Conservation (phyloP, 37 sponge, comb jelly and placozoan genomes). For the Cliona cf. orientalis region DNA sequence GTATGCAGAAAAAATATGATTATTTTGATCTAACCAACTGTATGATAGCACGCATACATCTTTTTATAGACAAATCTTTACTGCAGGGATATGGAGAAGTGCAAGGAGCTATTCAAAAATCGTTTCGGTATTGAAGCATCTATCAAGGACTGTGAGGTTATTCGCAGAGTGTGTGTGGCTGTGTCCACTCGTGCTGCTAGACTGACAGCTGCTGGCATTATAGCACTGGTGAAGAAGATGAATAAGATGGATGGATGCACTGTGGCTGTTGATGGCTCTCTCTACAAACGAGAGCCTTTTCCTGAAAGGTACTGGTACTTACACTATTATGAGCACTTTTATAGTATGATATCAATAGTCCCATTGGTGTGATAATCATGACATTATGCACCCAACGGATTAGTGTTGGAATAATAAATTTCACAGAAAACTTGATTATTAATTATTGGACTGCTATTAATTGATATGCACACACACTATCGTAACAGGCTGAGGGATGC, state of each 20-base stretch:
- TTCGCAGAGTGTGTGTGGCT: constrained; percentile 86
- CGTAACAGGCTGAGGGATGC: constrained; percentile 48
- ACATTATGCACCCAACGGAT: no score
- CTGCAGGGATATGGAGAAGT: constrained; percentile 20
- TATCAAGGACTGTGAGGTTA: constrained; percentile 70
- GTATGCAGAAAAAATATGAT: no score
- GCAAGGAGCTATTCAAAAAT: constrained; percentile 47
- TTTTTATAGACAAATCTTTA: no score
- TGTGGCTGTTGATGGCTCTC: constrained; percentile 97
- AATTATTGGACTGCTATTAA: no score
- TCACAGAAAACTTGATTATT: no score
- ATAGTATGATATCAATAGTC: no score
- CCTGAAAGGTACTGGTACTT: constrained; percentile 4
- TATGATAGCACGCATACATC: no score
- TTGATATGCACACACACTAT: neutral
- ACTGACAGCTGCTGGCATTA: constrained; percentile 90
- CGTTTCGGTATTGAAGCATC: constrained; percentile 54
- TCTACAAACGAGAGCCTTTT: constrained; percentile 95
- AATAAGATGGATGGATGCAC: constrained; percentile 70
- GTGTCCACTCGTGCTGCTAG: constrained; percentile 91
- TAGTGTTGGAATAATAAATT: no score
- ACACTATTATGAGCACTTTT: neutral
- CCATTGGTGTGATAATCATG: no score
- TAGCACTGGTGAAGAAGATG: constrained; percentile 84
- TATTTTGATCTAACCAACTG: no score